Base-by-base conservation (phyloP, 2,113 vertebrate genomes). In the Pyxicephalus adspersus region DNA sequence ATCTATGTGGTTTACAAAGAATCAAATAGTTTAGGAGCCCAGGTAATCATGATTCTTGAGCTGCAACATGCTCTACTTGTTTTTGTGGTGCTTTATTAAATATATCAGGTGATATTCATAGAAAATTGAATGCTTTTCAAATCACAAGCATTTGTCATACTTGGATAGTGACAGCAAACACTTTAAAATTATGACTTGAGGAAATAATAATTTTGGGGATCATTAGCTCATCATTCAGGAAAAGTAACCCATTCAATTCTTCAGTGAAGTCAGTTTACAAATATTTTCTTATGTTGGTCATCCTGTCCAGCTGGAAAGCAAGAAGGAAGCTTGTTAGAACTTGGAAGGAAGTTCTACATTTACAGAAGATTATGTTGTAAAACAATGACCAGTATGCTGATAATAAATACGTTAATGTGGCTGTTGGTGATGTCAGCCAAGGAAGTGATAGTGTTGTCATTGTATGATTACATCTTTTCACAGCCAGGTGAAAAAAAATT, bases 321-420 rank as follows among this genome's bases (percentile, higher is more conserved):
- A 54, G 25, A 73, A 54, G 68, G 78, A 81, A 81, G 58, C 58
- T 72, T 81, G 28, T 73, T 73, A 64, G 45, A 52, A 72, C 15
- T 22, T 81, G 58, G 68, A 64, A 81, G 78, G 78, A 64, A 81
- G 68, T 52, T 45, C 26, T 64, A 64, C 29, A 34, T 34, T 38
- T 73, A 72, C 52, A n/a, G 54, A 25, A 31, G 78, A 81, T 81
- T 81, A 31, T 20, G n/a, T 19, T 23, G 23, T 63, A 73, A 76
- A 76, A 72, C 78, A 81, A 81, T 81, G 68, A 64, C 45, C 68
- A 64, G 54, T 7, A 52, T 54, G 28, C 22, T 81, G 68, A 72
- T 63, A n/a, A 13, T 64, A 71, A 73, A 64, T 72, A 63, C 54
- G 31, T 26, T 34, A 71, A 71, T 61, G 18, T 51, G 52, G 50